Evolutionary conservation across 1,140 invertebrate genomes (phyloP), one percentile per base, ranked within the genome.

Genomic region (Drosophila serrata): DNA sequence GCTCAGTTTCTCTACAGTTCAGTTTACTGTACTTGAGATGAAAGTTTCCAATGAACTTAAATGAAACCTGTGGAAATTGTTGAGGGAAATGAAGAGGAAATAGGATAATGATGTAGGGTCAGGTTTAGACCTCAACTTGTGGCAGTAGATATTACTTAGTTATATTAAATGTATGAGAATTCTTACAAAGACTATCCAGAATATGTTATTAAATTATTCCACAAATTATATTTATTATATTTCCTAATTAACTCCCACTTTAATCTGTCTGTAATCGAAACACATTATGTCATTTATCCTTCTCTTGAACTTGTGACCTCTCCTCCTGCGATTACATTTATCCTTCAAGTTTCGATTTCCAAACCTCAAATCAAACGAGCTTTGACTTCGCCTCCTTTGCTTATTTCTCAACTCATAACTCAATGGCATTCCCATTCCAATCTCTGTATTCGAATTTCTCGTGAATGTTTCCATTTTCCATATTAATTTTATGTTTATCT

Each of bases 1-100:
- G 56, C 69, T 72, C 31, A 68, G 37, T 79, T 39, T 31, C 51
- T 35, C 49, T 22, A 31, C 31, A 62, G 49, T 45, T 37, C 17
- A 60, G 48, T 49, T 74, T 43, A 40, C 39, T 62, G 64, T 81
- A 57, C 24, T 64, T 43, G 27, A 33, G 33, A n/a, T 24, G 27
- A 65, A 84, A 79, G 51, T 62, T 84, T 75, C 15, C 49, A 65
- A 79, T 82, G 31, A 75, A 70, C 56, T 68, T 17, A 48, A 73
- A 49, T 65, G 17, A 37, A 46, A 43, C 13, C 37, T 40, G 12
- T 43, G 55, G 19, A 17, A 15, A 8, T n/a, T 43, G n/a, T 17
- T 27, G 2, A 27, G 24, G 8, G 0, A n/a, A 29, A 9, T 22
- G 19, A 22, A 35, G 37, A 6, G 11, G 35, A 40, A 17, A 12